Base-by-base conservation (phyloP, 1,140 invertebrate species). In the Drosophila seguyi region DNA sequence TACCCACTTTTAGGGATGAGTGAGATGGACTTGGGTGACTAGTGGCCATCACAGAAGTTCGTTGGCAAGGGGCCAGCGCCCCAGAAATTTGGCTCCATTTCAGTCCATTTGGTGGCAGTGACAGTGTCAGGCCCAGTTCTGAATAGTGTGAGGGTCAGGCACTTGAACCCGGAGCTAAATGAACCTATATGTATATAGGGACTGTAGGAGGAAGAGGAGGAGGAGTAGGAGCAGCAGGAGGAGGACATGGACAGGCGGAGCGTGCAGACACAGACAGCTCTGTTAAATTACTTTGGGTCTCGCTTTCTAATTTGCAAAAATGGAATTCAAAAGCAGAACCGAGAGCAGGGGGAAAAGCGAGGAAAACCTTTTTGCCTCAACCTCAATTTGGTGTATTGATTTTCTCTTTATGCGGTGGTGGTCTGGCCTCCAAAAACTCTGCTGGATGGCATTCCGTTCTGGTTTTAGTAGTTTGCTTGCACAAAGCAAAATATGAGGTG, bases 241-340 rank as follows among this genome's bases (percentile, higher is more conserved):
- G 4, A 22, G 31, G n/a, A 50, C 20, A 18, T 16, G 53, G 45
- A 6, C 38, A 13, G n/a, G 27, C 22, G 36, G 27, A 44, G 57
- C 50, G 55, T 38, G 42, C 31, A 56, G 69, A 56, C 59, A 67
- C 39, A 76, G 82, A 81, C 82, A 85, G 82, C 47, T 69, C 57
- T 58, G 48, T 58, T 76, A 60, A 86, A 86, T 86, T 86, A 82
- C 68, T 75, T 63, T 77, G 65, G 65, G 65, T 63, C 75, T 75
- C 75, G 79, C 67, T 83, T 83, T 87, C 84, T 88, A 88, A 88
- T 87, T 87, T 87, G 84, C 84, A 88, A 88, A 78, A 86, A 86
- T 76, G 62, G 68, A 66, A 76, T 87, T 87, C 55, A 69, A 62
- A 65, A 63, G 60, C 59, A 79, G 63, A 74, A 41, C 39, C 8